Percentiles rank a stretch among this genome's conserved stretches.
Conservation (phyloP, 2,888 invertebrate species). For the Tinea semifulvella region DNA sequence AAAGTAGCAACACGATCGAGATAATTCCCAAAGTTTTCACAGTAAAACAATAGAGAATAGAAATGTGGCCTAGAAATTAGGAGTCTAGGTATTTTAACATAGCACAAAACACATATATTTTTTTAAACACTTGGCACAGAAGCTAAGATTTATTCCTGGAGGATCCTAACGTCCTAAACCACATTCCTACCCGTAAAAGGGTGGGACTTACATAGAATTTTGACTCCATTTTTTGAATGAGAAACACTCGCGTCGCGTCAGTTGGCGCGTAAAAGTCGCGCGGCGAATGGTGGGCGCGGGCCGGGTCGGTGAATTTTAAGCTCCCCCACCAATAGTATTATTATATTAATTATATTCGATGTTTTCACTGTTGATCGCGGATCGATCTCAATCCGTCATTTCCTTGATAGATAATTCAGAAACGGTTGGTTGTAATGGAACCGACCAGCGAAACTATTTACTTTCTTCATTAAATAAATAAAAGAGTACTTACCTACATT, state of each 20-base stretch:
- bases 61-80: constrained; percentile 47
- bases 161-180: constrained; percentile 57
- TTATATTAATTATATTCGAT: constrained; percentile 56
- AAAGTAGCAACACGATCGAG: constrained; percentile 7
- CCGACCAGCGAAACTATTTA: too few species aligned
- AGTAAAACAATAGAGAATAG: constrained; percentile 38
- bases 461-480: too few species aligned
- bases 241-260: constrained; percentile 50
- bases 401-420: constrained; percentile 41
- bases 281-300: constrained; percentile 49
- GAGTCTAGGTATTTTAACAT: constrained; percentile 17
- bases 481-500: too few species aligned
- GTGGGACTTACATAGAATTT: constrained; percentile 64
- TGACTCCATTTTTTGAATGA: constrained; percentile 53
- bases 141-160: constrained; percentile 29
- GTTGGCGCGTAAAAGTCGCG: constrained; percentile 51
- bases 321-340: constrained; percentile 53
- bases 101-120: constrained; percentile 21
- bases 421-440: too few species aligned
- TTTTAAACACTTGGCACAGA: constrained; percentile 7
- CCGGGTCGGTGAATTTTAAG: constrained; percentile 41
- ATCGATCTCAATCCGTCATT: constrained; percentile 48
- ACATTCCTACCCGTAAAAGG: constrained; percentile 36
- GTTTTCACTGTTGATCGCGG: constrained; percentile 45
- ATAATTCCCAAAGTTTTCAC: constrained; percentile 25